Evolutionary conservation across 2,888 invertebrate genomes (phyloP), one percentile per base, ranked within the genome.

Genomic region (Neoitamus cyanurus): DNA sequence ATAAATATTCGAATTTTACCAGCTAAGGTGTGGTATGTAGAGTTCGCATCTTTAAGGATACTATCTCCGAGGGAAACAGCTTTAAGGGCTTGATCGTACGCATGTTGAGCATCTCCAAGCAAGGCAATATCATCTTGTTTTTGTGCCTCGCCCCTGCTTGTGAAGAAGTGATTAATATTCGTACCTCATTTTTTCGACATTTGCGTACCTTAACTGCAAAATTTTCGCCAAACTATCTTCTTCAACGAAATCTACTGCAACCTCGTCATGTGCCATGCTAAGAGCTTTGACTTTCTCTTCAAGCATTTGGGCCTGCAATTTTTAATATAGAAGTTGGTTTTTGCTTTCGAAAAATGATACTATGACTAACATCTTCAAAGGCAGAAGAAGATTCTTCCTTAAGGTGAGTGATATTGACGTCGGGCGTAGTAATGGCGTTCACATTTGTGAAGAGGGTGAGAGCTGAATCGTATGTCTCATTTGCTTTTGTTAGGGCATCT

Each of bases 1-100:
- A 42, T 42, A n/a, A n/a, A 42, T 42, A 42, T n/a, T n/a, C 13
- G 0, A 31, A 11, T 3, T 15, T 83, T 36, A 89, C 90, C 91
- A 6, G 90, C 89, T 20, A 91, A 92, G 28, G 95, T 96, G 86
- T 95, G 93, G 86, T 95, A 94, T 0, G 97, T 97, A 83, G 95
- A 94, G 88, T 95, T 94, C 3, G 96, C 97, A 89, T 96, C 96
- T 86, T 94, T 93, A 6, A 97, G 92, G 0, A 96, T 97, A 87
- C 94, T 94, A 88, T 98, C 97, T 2, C 98, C 98, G 82, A 95
- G 93, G 84, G 95, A 93, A 0, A 98, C 96, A 1, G 98, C 98
- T 82, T 95, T 94, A 84, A 94, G 94, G 0, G 98, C 98, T 88
- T 94, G 94, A 3, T 93, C 94, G 83, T 95, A 94, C 0, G 95